Conservation (phyloP, 1,140 invertebrate species). For the Hesperophylax magnus region DNA sequence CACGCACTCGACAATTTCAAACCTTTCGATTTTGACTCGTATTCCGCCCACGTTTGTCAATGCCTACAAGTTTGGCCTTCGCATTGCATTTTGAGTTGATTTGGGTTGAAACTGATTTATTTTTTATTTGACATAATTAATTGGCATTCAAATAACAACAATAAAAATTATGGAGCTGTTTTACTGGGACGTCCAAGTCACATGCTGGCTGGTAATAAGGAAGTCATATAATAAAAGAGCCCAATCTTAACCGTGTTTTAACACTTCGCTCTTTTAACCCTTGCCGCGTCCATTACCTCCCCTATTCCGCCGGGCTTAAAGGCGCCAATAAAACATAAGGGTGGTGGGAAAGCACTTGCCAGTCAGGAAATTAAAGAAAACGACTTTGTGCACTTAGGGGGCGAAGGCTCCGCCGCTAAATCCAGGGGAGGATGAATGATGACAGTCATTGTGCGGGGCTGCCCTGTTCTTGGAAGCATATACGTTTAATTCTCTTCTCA, state of each 20-base stretch:
- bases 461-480: no score
- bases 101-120: no score
- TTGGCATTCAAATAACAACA: no score
- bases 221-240: background rate
- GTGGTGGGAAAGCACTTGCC: constrained; percentile 39
- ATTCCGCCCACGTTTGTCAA: no score
- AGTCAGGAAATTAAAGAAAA: constrained; percentile 49
- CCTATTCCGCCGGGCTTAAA: constrained; percentile 34
- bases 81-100: no score
- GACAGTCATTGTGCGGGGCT: background rate
- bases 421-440: constrained; percentile 26
- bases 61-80: no score
- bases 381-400: constrained; percentile 46
- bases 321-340: constrained; percentile 47
- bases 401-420: constrained; percentile 19
- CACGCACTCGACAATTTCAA: no score
- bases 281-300: constrained; percentile 28
- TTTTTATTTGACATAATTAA: no score
- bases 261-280: constrained; percentile 7
- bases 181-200: background rate
- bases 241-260: background rate
- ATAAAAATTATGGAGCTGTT: no score
- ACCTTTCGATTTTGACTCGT: no score
- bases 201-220: constrained; percentile 14
- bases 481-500: no score